Conservation (phyloP, 2,797 vertebrate genomes). For the Squalus acanthias region DNA sequence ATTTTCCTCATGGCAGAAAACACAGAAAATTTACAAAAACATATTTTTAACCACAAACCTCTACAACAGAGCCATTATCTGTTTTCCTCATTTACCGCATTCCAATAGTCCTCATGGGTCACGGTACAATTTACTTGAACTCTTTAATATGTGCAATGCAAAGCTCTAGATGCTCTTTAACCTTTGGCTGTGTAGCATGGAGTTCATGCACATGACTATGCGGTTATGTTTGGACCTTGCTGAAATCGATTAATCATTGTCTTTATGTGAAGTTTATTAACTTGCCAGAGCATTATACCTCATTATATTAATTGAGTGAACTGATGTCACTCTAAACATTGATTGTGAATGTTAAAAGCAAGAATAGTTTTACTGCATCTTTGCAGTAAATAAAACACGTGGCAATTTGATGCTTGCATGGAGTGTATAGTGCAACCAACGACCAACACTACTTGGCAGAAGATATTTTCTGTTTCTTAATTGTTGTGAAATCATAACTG, state of each 20-base stretch:
- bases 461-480: not conserved
- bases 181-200: conserved; percentile 17
- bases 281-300: not conserved
- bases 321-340: not conserved
- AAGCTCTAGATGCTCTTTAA: not conserved
- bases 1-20: not conserved
- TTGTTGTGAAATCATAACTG: not conserved
- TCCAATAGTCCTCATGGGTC: not conserved
- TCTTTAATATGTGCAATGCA: not conserved
- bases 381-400: not conserved
- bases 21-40: not conserved
- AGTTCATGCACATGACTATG: not conserved
- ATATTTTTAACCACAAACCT: not conserved
- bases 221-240: not conserved
- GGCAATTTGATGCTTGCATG: not conserved
- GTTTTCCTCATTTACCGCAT: not conserved
- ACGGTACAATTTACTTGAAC: not conserved
- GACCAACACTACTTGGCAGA: not conserved
- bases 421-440: not conserved
- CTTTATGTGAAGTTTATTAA: not conserved
- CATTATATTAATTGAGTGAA: not conserved
- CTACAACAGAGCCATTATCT: too few relatives aligned
- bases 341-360: not conserved
- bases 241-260: not conserved
- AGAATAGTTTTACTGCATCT: not conserved